Evolutionary conservation across 2,797 vertebrate species (phyloP), one percentile per base, ranked within the genome.

Genomic region (Borostomias antarcticus): DNA sequence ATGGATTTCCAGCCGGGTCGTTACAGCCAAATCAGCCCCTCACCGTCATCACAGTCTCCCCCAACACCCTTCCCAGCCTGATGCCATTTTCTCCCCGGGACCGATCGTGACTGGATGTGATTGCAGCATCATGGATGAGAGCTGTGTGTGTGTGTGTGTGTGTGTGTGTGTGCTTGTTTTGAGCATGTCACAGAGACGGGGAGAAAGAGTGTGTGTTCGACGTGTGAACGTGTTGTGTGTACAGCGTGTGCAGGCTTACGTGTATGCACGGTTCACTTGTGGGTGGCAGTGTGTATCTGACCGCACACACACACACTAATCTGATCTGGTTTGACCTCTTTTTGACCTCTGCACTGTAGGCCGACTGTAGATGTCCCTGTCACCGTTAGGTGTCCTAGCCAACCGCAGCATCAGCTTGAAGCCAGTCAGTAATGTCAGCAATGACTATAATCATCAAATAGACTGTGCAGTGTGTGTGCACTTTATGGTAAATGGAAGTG

Each of bases 1-100:
- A 82, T 80, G 83, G 77, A 74, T 79, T 75, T 73, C 66, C 62
- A 78, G 71, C 74, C 70, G 10, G 61, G 69, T 78, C 69, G 74
- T 80, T 82, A 79, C 29, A 75, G 62, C 65, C 63, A 11, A 82
- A 70, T 82, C 78, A 80, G 73, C 70, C 76, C 79, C 76, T 76
- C 74, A 77, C 72, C 62, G 51, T 73, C 63, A 52, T 68, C n/a
- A n/a, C 72, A 37, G 35, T 11, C 35, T 37, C 35, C 35, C 8
- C 65, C 77, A 79, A 79, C 76, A 69, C 80, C 71, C 77, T 43
- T 43, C 13, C 40, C 8, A 79, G 70, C 57, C 61, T 77, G 78
- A 80, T 65, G 66, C 45, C 47, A 75, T 82, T 84, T 82, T 74
- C 77, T 77, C 66, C 64, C 68, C 71, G 57, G 64, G 50, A 45